These are phyloP conservation scores for Coracopsis vasa DNA, from an alignment of 2,113 vertebrate species.

Conservation along the genomic window DNA sequence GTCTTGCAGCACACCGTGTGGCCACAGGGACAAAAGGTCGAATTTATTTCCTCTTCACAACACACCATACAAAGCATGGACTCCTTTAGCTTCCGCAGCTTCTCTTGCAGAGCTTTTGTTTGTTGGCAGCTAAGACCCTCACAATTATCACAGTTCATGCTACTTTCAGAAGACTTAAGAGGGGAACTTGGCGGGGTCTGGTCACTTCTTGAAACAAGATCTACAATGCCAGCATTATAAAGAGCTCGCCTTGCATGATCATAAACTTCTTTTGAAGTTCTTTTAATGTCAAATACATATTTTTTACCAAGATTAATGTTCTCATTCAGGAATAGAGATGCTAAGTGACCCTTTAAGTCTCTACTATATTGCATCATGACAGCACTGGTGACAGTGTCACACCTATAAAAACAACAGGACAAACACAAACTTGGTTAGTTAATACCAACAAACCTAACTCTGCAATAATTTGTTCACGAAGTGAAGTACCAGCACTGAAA, in stretches of 20 bases:
- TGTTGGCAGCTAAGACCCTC: constrained; percentile 86
- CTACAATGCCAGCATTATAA: constrained; percentile 91
- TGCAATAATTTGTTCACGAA: neutral
- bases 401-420: constrained; percentile 70
- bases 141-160: constrained; percentile 84
- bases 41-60: constrained; percentile 94
- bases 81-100: constrained; percentile 88
- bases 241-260: constrained; percentile 92
- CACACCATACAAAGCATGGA: constrained; percentile 95
- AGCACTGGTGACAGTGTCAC: constrained; percentile 94
- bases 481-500: neutral
- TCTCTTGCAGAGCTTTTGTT: constrained; percentile 88
- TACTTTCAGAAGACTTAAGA: constrained; percentile 70
- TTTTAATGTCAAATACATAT: constrained; percentile 95
- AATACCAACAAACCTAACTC: neutral
- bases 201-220: constrained; percentile 81
- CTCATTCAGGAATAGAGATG: constrained; percentile 96
- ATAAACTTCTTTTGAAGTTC: constrained; percentile 97
- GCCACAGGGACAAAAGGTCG: constrained; percentile 95
- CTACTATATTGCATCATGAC: constrained; percentile 99
- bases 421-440: neutral
- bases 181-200: constrained; percentile 83
- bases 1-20: constrained; percentile 96
- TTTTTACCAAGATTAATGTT: constrained; percentile 98
- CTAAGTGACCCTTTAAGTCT: constrained; percentile 95